Evolutionary conservation across 2,888 invertebrate genomes (phyloP).

Genomic region (Zele albiditarsus): DNA sequence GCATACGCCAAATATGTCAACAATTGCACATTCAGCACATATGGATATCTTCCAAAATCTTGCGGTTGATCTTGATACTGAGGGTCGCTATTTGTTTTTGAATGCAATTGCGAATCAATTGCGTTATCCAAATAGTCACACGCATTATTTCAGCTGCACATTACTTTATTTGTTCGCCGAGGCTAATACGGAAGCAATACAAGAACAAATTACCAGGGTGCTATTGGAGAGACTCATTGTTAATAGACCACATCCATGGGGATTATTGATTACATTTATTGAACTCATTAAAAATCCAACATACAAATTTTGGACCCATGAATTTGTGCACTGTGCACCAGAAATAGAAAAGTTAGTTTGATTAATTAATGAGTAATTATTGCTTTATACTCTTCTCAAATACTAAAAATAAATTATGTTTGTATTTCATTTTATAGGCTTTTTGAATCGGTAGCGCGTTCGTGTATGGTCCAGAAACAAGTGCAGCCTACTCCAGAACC

Average conservation of each 20-base stretch:
- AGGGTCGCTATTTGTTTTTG: conserved; percentile 97
- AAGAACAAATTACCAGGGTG: conserved; percentile 98
- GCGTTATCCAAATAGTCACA: conserved; percentile 99
- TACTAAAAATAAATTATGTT: conserved; percentile 2
- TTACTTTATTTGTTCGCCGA: conserved; percentile 97
- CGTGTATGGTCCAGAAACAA: conserved; percentile 92
- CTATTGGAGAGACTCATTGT: conserved; percentile 97
- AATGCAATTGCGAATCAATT: conserved; percentile 99
- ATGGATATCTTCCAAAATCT: conserved; percentile 99
- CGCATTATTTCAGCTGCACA: conserved; percentile 99
- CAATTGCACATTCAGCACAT: conserved; percentile 98
- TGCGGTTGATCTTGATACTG: conserved; percentile 97
- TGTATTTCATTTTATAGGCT: conserved; percentile 77
- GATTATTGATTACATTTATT: conserved; percentile 97
- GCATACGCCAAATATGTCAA: conserved; percentile 94
- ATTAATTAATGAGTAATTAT: conserved; percentile 25
- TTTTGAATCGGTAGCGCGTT: conserved; percentile 96
- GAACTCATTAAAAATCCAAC: conserved; percentile 98
- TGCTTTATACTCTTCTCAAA: conserved; percentile 28
- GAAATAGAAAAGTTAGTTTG: conserved; percentile 96
- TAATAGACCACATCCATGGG: conserved; percentile 99
- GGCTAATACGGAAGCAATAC: conserved; percentile 97
- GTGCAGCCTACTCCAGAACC: conserved; percentile 78
- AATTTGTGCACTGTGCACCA: conserved; percentile 99
- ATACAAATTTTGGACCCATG: conserved; percentile 99